Conservation (phyloP, 2,113 vertebrate species). For the Rhinoderma darwinii region DNA sequence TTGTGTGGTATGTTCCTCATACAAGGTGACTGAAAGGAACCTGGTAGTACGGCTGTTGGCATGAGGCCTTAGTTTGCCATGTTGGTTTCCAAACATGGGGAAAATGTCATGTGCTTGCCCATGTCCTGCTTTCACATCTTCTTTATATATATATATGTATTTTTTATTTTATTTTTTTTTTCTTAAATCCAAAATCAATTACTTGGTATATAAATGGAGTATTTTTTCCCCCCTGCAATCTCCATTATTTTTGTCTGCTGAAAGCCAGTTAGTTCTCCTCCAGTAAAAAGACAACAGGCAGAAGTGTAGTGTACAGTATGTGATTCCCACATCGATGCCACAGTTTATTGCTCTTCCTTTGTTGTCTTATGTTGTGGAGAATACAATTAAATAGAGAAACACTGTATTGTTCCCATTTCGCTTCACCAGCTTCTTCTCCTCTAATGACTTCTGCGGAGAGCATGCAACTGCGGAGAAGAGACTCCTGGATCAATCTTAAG, state of each 20-base stretch:
- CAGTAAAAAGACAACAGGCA: neutral
- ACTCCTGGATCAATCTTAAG: conserved; percentile 38
- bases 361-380: conserved; percentile 7
- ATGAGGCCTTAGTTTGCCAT: neutral
- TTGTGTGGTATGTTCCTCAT: too few species aligned
- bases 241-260: neutral
- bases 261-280: neutral
- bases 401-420: conserved; percentile 39
- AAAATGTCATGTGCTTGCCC: neutral
- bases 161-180: neutral
- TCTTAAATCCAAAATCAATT: neutral
- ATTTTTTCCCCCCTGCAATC: neutral
- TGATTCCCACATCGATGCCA: neutral
- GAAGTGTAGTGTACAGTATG: neutral
- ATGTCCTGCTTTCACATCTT: neutral
- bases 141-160: too few species aligned
- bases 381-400: conserved; percentile 42
- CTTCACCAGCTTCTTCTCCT: conserved; percentile 20
- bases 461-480: conserved; percentile 30
- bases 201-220: neutral
- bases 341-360: conserved; percentile 19
- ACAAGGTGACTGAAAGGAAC: too few species aligned
- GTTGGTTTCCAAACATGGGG: neutral
- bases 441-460: conserved; percentile 45
- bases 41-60: too few species aligned